Conservation (phyloP, 2,888 invertebrate species). For the Drosophila nigricruria region DNA sequence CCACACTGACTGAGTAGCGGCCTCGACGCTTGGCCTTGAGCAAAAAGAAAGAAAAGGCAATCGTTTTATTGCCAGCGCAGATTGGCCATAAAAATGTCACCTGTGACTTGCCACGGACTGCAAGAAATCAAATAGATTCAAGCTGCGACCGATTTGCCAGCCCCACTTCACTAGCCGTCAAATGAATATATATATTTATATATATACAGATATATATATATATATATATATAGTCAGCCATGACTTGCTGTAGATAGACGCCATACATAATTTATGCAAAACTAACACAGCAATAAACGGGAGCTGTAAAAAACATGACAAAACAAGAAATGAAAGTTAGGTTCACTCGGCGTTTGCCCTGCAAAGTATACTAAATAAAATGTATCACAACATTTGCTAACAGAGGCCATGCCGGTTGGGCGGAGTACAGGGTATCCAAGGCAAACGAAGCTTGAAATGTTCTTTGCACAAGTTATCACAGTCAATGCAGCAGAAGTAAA, state of each 20-base stretch:
- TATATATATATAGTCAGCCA: background rate
- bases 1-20: conserved; percentile 16
- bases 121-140: conserved; percentile 76
- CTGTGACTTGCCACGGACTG: conserved; percentile 66
- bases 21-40: conserved; percentile 50
- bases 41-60: conserved; percentile 61
- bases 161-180: conserved; percentile 9
- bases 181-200: background rate
- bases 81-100: conserved; percentile 82
- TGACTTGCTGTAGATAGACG: background rate
- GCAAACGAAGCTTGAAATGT: conserved; percentile 44
- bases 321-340: background rate
- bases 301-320: conserved; percentile 24
- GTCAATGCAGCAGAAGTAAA: conserved; percentile 28
- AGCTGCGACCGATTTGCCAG: conserved; percentile 39
- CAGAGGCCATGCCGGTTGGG: background rate
- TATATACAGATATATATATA: background rate
- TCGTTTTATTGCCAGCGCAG: conserved; percentile 73
- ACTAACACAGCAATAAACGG: conserved; percentile 68
- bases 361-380: conserved; percentile 26
- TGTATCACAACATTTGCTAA: background rate
- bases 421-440: conserved; percentile 27
- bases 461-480: conserved; percentile 14
- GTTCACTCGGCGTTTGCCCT: background rate
- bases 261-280: conserved; percentile 77